Percentiles rank a stretch among this genome's conserved stretches.
Conservation (phyloP, 1,140 invertebrate genomes). For the Leptinotarsa texana region DNA sequence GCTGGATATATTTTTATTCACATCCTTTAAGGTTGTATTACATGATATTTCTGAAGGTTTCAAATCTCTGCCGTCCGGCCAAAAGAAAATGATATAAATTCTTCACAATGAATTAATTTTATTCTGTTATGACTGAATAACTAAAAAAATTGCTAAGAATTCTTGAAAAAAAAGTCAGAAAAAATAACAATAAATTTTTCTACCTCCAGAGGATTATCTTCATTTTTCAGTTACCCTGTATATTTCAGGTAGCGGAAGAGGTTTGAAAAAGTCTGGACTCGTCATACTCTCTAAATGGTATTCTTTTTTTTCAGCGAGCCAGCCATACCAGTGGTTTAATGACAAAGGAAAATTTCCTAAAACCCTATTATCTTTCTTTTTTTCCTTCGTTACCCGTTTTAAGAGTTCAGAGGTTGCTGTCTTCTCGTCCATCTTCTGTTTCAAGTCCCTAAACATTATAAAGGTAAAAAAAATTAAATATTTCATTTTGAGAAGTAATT, state of each 20-base stretch:
- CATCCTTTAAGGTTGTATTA: too few relatives aligned
- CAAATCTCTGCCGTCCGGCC: too few relatives aligned
- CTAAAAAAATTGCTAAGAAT: background rate
- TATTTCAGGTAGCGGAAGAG: slow-evolving; percentile 28
- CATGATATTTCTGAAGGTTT: background rate
- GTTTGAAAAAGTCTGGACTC: slow-evolving; percentile 32
- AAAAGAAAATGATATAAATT: too few relatives aligned
- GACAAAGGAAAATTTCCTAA: slow-evolving; percentile 35
- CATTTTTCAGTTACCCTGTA: slow-evolving; percentile 20
- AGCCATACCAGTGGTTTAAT: slow-evolving; percentile 44
- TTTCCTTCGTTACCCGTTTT: slow-evolving; percentile 23
- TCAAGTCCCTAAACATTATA: background rate
- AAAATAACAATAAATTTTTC: too few relatives aligned
- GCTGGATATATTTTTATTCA: too few relatives aligned
- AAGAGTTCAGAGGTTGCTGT: slow-evolving; percentile 24
- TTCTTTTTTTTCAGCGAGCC: slow-evolving; percentile 37
- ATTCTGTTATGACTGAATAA: background rate
- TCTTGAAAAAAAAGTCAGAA: too few relatives aligned
- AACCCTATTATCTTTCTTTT: slow-evolving; percentile 27
- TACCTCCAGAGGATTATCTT: background rate
- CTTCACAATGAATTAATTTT: too few relatives aligned
- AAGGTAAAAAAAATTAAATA: too few relatives aligned
- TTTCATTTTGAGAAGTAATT: too few relatives aligned
- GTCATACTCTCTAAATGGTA: slow-evolving; percentile 42
- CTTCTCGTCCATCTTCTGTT: slow-evolving; percentile 18